Percentiles rank a stretch among this genome's conserved stretches.
Conservation (phyloP, 2,888 invertebrate species). For the Cataglyphis rosenhaueri region DNA sequence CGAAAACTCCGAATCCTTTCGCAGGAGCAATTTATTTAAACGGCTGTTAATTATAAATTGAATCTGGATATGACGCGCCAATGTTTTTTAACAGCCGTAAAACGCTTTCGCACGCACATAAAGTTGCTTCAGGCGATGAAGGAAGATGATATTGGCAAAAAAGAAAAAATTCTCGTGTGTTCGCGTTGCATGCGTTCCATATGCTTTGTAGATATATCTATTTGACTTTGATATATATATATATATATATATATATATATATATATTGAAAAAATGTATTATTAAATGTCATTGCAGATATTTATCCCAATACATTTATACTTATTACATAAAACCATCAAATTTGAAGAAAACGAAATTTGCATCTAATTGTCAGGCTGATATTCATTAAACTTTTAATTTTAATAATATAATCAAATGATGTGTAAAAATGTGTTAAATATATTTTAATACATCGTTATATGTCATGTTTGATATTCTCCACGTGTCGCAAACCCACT, state of each 20-base stretch:
- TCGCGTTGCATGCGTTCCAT: background rate
- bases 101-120: slow-evolving; percentile 11
- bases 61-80: slow-evolving; percentile 11
- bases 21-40: background rate
- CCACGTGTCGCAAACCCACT: background rate
- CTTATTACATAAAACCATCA: background rate
- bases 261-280: slow-evolving; percentile 11
- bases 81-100: slow-evolving; percentile 17
- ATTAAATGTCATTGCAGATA: slow-evolving; percentile 8
- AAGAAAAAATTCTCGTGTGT: slow-evolving; percentile 18
- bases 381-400: slow-evolving; percentile 1
- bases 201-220: slow-evolving; percentile 32
- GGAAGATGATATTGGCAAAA: background rate
- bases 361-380: background rate
- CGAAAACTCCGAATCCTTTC: background rate
- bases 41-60: slow-evolving; percentile 26
- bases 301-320: background rate
- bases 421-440: background rate
- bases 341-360: background rate
- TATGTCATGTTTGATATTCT: background rate
- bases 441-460: background rate
- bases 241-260: background rate
- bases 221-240: background rate
- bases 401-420: background rate
- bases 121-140: slow-evolving; percentile 21